Base-by-base conservation (phyloP, 2,888 invertebrate species). In the Sclerodermus sp. region DNA sequence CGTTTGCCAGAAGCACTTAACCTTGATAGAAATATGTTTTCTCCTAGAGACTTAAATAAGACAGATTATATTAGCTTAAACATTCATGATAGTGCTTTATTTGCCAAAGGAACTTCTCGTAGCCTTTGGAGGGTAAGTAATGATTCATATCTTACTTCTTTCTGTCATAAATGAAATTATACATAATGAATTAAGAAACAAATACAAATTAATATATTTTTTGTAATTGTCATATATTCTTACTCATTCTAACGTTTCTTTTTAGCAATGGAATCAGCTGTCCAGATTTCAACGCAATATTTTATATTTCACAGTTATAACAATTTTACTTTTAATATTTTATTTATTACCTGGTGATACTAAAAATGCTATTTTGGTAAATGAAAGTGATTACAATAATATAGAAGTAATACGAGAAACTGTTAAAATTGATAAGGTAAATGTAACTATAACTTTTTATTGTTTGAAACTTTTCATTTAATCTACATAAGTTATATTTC, bases 221-320 rank as follows among this genome's bases (percentile, higher is more conserved):
- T 42, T 34, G n/a, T 18, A 34, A 10, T 23, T 23, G 17, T 1
- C 29, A 29, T 14, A n/a, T 36, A 5, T 10, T n/a, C 13, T 10
- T 36, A 14, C 13, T 36, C 5, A n/a, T 36, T n/a, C 23, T 16
- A 14, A 1, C 29, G 17, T 17, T 14, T 55, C 51, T 61, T 86
- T 85, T 47, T 79, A 93, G 93, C 84, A 86, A 80, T 93, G 93
- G 93, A 92, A 93, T 77, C 89, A 89, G 63, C 79, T 93, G 49
- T 92, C 93, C 14, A 84, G 92, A 64, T 85, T 92, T 69, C 93
- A 93, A 75, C 84, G 89, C 59, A 91, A 89, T 68, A 80, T 91
- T 62, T 82, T 89, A 44, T 87, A 89, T 68, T 85, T 89, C 63
- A 69, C 84, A 51, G 58, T 85, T 53, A 74, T 83, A 52, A 80